phyloP scores from a whole-genome alignment of 2,888 invertebrate species.

The Scaptodrosophila latifasciaeformis region DNA sequence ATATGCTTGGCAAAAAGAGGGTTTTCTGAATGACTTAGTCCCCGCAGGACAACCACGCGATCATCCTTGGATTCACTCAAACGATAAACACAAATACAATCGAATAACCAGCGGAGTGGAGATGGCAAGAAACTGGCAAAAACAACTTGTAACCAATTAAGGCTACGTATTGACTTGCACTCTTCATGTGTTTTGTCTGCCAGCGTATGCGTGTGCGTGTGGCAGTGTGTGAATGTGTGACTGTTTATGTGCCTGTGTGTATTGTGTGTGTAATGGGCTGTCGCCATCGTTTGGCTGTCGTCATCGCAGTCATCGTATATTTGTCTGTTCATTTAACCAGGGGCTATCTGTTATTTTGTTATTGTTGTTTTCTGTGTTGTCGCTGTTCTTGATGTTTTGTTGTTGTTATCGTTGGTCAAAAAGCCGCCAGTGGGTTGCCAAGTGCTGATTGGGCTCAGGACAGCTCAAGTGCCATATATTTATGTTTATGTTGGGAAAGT shows the following conservation, averaged over 20 bases:
- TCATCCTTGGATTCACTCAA: too few species aligned
- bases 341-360: background rate
- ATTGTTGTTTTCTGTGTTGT: background rate
- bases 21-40: too few species aligned
- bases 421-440: background rate
- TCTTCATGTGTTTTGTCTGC: background rate
- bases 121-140: background rate
- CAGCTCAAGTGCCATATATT: background rate
- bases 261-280: background rate
- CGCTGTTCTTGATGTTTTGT: conserved; percentile 1
- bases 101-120: too few species aligned
- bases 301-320: background rate
- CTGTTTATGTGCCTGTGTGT: conserved; percentile 4
- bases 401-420: conserved; percentile 2
- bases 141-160: conserved; percentile 64
- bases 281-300: background rate
- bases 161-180: conserved; percentile 24
- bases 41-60: too few species aligned
- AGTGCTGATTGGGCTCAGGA: background rate
- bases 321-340: background rate
- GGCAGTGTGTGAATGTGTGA: background rate
- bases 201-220: background rate
- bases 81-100: too few species aligned
- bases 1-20: too few species aligned
- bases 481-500: conserved; percentile 11